Conservation (phyloP, 2,113 vertebrate genomes). For the Triplophysa rosa region DNA sequence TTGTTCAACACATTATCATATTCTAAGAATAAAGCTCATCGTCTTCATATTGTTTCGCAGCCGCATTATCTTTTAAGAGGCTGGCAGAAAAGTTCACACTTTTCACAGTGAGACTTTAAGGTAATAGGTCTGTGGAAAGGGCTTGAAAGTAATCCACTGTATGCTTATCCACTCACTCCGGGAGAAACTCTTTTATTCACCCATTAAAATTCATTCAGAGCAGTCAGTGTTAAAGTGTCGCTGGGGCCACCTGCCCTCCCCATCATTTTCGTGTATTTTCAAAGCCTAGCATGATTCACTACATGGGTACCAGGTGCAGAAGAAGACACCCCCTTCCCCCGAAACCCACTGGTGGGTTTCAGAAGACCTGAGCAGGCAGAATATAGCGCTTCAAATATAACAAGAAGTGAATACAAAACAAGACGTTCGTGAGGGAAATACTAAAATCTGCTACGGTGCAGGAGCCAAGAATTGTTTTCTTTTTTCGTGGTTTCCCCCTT, state of each 20-base stretch:
- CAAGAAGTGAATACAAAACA: slow-evolving; percentile 27
- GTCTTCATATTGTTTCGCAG: slow-evolving; percentile 45
- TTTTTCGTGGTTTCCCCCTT: not conserved
- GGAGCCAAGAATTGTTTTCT: not conserved
- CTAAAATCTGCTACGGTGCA: not conserved
- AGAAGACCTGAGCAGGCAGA: not conserved
- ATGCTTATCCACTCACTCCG: not conserved
- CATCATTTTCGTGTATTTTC: not conserved
- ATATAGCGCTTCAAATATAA: slow-evolving; percentile 28
- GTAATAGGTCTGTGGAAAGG: slow-evolving; percentile 6
- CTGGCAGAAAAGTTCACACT: slow-evolving; percentile 48
- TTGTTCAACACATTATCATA: not conserved
- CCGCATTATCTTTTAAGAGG: slow-evolving; percentile 41
- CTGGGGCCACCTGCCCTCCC: not conserved
- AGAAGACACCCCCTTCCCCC: not conserved
- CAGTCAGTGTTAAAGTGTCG: not conserved
- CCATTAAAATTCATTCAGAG: slow-evolving; percentile 41
- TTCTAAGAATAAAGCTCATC: slow-evolving; percentile 3
- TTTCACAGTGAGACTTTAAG: slow-evolving; percentile 58
- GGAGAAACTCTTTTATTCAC: slow-evolving; percentile 27
- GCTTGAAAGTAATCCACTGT: slow-evolving; percentile 9
- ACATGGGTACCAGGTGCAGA: slow-evolving; percentile 14
- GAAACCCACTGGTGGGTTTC: slow-evolving; percentile 43
- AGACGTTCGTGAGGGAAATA: slow-evolving; percentile 12
- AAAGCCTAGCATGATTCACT: slow-evolving; percentile 19